A percentile compares a stretch with the other conserved stretches of the same genome.
phyloP scores from a whole-genome alignment of 2,888 invertebrate species.

The Pharmacophagus antenor region DNA sequence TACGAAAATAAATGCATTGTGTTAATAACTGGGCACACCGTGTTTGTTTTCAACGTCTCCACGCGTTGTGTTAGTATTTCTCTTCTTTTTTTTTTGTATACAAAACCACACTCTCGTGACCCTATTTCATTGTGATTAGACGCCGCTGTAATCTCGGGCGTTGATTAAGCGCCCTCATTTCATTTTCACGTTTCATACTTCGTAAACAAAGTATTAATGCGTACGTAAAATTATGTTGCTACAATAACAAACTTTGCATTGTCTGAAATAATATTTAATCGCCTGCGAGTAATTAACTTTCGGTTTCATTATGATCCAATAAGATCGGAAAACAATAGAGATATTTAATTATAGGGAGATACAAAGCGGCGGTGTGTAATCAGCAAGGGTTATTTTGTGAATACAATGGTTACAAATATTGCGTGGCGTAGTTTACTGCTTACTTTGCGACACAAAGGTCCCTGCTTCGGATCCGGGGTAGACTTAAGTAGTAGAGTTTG shows the following conservation, averaged over 20 bases:
- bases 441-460: no score
- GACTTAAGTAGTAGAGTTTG: no score
- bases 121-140: slow-evolving; percentile 27
- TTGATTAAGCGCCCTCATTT: slow-evolving; percentile 18
- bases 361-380: no score
- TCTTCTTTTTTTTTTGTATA: slow-evolving; percentile 19
- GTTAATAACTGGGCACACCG: slow-evolving; percentile 39
- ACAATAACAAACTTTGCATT: slow-evolving; percentile 10
- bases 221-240: slow-evolving; percentile 11
- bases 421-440: no score
- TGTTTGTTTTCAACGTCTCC: slow-evolving; percentile 34
- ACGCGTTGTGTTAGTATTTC: slow-evolving; percentile 10
- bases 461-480: no score
- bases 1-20: slow-evolving; percentile 45
- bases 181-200: not conserved
- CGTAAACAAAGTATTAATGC: slow-evolving; percentile 18
- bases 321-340: not conserved
- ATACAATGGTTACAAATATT: no score
- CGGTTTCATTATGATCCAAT: not conserved
- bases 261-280: slow-evolving; percentile 5
- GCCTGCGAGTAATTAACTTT: not conserved
- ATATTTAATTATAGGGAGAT: no score
- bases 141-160: slow-evolving; percentile 11
- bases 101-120: slow-evolving; percentile 22
- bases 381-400: no score